Base-by-base conservation (phyloP, 2,797 vertebrate species). In the Sebastolobus alascanus region DNA sequence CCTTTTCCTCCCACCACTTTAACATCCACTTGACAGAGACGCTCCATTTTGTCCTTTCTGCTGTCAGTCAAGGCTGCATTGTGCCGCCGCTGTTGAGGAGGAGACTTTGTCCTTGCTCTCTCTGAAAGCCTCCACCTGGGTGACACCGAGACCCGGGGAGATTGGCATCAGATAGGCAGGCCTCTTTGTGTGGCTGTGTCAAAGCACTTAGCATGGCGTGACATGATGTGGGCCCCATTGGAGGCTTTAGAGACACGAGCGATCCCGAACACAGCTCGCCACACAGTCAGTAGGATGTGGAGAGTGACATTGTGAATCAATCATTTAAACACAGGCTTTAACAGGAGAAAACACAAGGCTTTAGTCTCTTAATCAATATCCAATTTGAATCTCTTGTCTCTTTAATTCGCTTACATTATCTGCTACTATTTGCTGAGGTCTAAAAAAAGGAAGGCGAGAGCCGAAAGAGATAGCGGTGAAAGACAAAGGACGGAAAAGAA, bases 351-450 rank as follows among this genome's bases (percentile, higher is more conserved):
- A 92, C 93, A 92, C 90, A 87, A 79, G 82, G 86, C 88, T 90
- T 94, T 88, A 87, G 89, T 89, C 89, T 90, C 78, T 86, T 90
- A 92, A 95, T 96, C 95, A 93, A 96, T 96, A 95, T 91, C 90
- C 92, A 95, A 94, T 96, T 94, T 94, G 90, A 94, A 95, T 94
- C 93, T 92, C 89, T 95, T 94, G 93, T 93, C 92, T 93, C 76
- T 89, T 90, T 95, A 94, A 95, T 95, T 93, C 73, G 75, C 84
- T 88, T 90, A 94, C 91, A 94, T 95, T 95, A 95, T 94, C 92
- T 93, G 82, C 91, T 84, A 85, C 86, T 90, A 85, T 94, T 93
- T 94, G 89, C 87, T 90, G 75, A 78, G 77, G 80, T 83, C 66
- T 84, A 80, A 90, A 87, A 84, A 88, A 89, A 77, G 73, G 29